phyloP scores from a whole-genome alignment of 2,888 invertebrate species.

The Noctua janthina region DNA sequence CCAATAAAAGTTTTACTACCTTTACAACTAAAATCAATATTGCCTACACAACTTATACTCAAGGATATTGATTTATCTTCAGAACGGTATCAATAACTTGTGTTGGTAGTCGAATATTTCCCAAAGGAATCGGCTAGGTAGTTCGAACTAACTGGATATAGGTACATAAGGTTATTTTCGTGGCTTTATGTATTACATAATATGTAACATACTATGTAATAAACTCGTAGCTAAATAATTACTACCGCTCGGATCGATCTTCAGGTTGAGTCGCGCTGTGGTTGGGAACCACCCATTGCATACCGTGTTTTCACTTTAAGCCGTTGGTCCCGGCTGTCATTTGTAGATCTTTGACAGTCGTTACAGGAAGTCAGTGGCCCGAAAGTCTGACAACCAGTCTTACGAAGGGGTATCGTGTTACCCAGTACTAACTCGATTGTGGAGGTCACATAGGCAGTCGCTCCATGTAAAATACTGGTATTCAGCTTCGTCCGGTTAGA shows the following conservation, averaged over 20 bases:
- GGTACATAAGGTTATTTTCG: not conserved
- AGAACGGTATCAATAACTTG: conserved; percentile 33
- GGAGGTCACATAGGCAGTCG: too few relatives aligned
- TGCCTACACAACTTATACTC: not conserved
- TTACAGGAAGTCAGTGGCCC: too few relatives aligned
- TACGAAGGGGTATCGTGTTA: too few relatives aligned
- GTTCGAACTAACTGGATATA: not conserved
- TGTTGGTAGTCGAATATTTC: conserved; percentile 20
- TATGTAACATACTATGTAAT: not conserved
- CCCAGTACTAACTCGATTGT: too few relatives aligned
- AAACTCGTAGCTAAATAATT: not conserved
- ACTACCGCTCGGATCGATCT: not conserved
- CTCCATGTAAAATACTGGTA: too few relatives aligned
- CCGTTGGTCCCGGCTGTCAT: not conserved
- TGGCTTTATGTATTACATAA: not conserved
- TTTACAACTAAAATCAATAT: conserved; percentile 15
- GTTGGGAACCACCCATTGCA: too few relatives aligned
- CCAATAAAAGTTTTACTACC: not conserved
- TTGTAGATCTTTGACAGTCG: too few relatives aligned
- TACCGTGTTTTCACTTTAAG: not conserved
- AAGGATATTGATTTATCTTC: conserved; percentile 10
- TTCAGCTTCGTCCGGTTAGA: too few relatives aligned
- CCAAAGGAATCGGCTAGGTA: conserved; percentile 7
- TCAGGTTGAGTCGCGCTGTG: too few relatives aligned
- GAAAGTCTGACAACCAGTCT: too few relatives aligned